Conservation (phyloP, 2,113 vertebrate genomes). For the Stigmatopora nigra region DNA sequence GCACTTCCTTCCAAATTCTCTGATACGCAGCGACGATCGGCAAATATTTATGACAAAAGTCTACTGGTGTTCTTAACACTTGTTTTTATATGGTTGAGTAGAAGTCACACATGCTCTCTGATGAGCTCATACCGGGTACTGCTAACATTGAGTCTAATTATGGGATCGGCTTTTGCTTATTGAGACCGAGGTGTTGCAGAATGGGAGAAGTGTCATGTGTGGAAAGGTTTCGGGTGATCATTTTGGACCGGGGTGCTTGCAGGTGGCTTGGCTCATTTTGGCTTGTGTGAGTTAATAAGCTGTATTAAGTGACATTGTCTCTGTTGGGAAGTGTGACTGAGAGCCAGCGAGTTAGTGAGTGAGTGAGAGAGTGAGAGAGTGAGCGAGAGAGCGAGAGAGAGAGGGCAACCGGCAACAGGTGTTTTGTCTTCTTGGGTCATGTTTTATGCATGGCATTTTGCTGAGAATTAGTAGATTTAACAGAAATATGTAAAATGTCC, state of each 20-base stretch:
- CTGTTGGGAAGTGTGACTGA: conserved; percentile 21
- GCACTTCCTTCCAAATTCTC: not conserved
- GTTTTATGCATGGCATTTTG: conserved; percentile 48
- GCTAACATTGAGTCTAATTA: conserved; percentile 27
- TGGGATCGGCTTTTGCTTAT: conserved; percentile 8
- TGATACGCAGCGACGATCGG: not conserved
- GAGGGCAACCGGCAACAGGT: conserved; percentile 62
- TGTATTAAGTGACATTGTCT: conserved; percentile 50
- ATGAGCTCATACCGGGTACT: conserved; percentile 10
- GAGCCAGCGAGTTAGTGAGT: conserved; percentile 5
- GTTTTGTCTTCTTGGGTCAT: conserved; percentile 56
- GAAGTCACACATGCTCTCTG: not conserved
- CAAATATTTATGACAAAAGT: not conserved
- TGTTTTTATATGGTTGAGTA: not conserved
- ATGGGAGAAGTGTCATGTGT: conserved; percentile 5
- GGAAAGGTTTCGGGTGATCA: conserved; percentile 28
- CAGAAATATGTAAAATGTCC: too few species aligned
- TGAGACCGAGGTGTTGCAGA: conserved; percentile 3
- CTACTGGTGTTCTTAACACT: conserved; percentile 5
- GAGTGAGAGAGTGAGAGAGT: conserved; percentile 9
- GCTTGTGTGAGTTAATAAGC: conserved; percentile 45
- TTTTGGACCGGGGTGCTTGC: conserved; percentile 20
- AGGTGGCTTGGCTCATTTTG: conserved; percentile 45
- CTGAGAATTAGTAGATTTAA: not conserved
- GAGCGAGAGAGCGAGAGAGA: not conserved